A percentile compares a stretch with the other conserved stretches of the same genome.
These are phyloP conservation scores for Cheumatopsyche charites DNA, from an alignment of 1,140 invertebrate genomes.

Conservation along the genomic window DNA sequence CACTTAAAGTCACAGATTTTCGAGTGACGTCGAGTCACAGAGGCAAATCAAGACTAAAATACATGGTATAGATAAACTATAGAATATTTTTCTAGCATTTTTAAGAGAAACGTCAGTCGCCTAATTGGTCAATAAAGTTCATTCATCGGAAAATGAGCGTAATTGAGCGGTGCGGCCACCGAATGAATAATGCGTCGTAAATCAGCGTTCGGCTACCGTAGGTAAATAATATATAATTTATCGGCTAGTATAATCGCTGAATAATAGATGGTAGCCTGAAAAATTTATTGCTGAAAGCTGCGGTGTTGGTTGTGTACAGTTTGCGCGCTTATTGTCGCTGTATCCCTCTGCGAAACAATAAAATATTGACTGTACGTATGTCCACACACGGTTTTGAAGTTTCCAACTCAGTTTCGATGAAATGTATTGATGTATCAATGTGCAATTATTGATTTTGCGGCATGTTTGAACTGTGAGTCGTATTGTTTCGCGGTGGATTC, in stretches of 20 bases:
- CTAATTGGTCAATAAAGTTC: slow-evolving; percentile 16
- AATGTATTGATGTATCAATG: no score
- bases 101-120: no score
- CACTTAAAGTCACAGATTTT: no score
- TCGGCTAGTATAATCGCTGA: slow-evolving; percentile 22
- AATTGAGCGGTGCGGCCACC: slow-evolving; percentile 16
- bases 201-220: slow-evolving; percentile 25
- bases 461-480: no score
- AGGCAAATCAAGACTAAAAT: no score
- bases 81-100: no score
- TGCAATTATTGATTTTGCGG: no score
- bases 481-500: no score
- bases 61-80: no score
- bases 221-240: slow-evolving; percentile 35
- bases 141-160: slow-evolving; percentile 22
- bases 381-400: not conserved
- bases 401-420: no score
- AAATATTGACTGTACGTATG: not conserved
- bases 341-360: not conserved
- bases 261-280: slow-evolving; percentile 21
- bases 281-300: slow-evolving; percentile 24
- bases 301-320: not conserved
- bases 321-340: no score
- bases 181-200: slow-evolving; percentile 35
- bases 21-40: no score